Base-by-base conservation (phyloP, 2,888 invertebrate genomes). In the Polietes domitor region DNA sequence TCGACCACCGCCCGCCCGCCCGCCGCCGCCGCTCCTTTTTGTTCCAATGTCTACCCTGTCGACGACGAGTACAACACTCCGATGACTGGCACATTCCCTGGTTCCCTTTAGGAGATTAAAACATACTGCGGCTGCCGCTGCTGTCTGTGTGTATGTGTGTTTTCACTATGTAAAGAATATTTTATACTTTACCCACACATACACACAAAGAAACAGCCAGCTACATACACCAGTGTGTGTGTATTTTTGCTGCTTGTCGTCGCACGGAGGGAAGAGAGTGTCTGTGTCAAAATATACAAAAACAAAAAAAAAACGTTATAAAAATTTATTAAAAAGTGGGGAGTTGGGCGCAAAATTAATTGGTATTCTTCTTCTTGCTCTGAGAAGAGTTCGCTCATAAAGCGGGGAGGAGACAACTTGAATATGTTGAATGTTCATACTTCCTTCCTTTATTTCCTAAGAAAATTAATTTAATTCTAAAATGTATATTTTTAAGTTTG, bases 31-130 rank as follows among this genome's bases (percentile, higher is more conserved):
- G 37, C 9, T 3, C 47, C 17, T 70, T 17, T 26, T 41, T 79
- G 37, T 19, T 79, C 76, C 72, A 75, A 79, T 79, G 65, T 50
- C 32, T 72, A 63, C 37, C 79, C 65, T 32, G 32, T 28, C 72
- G 55, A 15, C 68, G 65, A 47, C 28, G 65, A 53, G 7, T 21
- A 50, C 12, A 41, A 17, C 43, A 41, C n/a, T 24, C 19, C 21
- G 32, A 53, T 26, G 19, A 10, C 63, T 17, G n/a, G 63, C 15
- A 63, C 17, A 65, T 61, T 80, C 74, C 63, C 80, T 68, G 63
- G 68, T 65, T 61, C 77, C 83, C 83, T 78, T 72, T 78, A 84
- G 75, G 68, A 84, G 78, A 84, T 81, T 84, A 81, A 84, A 84
- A 76, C 68, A 17, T 28, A 50, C 63, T 21, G 41, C 9, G 15